Conservation (phyloP, 2,113 vertebrate genomes). For the Micromys minutus region DNA sequence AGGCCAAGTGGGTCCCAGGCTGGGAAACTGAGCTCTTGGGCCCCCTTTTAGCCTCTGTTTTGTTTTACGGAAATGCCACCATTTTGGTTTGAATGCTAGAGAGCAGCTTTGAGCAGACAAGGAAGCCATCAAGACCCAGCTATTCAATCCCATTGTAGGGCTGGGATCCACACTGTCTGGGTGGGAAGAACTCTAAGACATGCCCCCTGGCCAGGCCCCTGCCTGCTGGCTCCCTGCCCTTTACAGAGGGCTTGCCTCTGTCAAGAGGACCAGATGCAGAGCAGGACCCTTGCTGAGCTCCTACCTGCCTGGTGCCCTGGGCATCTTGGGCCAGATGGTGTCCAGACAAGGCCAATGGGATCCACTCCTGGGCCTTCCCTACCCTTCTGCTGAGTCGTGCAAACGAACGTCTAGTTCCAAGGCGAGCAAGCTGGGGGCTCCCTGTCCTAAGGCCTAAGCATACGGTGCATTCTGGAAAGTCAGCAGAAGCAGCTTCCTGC, state of each 20-base stretch:
- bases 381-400: slow-evolving; percentile 28
- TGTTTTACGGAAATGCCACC: neutral
- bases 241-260: neutral
- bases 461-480: neutral
- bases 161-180: neutral
- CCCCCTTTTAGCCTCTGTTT: neutral
- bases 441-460: neutral
- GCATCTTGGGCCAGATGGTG: slow-evolving; percentile 35
- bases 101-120: too few species aligned
- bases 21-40: rapidly evolving
- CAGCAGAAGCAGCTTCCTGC: slow-evolving; percentile 62
- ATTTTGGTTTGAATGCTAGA: neutral
- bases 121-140: rapidly evolving
- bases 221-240: neutral
- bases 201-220: rapidly evolving
- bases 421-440: neutral
- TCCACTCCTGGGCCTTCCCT: neutral
- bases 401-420: neutral
- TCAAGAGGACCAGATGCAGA: neutral
- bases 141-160: rapidly evolving
- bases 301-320: neutral
- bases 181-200: neutral
- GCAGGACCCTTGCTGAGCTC: neutral
- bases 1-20: rapidly evolving
- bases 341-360: slow-evolving; percentile 51